Conservation (phyloP, 2,888 invertebrate genomes). For the Tetanocera ferruginea region DNA sequence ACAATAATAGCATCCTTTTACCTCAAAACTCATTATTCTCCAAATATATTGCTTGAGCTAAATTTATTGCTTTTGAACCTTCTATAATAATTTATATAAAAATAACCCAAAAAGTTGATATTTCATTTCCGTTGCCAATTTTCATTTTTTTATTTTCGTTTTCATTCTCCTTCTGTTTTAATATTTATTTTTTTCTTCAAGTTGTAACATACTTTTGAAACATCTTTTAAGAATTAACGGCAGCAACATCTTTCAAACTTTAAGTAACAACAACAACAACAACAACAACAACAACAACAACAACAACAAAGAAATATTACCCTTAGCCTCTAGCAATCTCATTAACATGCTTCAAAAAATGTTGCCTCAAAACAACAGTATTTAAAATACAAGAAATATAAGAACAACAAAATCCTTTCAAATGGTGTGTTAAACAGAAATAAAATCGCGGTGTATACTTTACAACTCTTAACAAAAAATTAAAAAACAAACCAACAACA, state of each 20-base stretch:
- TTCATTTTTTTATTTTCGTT: too few species aligned
- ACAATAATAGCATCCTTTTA: too few species aligned
- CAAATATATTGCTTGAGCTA: too few species aligned
- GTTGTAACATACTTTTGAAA: not conserved
- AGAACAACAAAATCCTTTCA: constrained; percentile 33
- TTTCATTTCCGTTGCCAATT: too few species aligned
- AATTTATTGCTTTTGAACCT: too few species aligned
- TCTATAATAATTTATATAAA: too few species aligned
- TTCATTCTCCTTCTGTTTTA: constrained; percentile 17
- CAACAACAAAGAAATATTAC: too few species aligned
- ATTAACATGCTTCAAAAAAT: not conserved
- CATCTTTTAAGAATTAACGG: too few species aligned
- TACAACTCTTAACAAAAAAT: constrained; percentile 21
- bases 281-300: too few species aligned
- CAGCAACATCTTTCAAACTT: not conserved
- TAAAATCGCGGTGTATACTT: not conserved
- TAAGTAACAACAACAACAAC: not conserved
- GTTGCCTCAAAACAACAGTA: not conserved
- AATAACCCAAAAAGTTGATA: too few species aligned
- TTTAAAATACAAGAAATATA: not conserved
- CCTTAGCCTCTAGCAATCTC: too few species aligned
- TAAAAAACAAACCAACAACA: constrained; percentile 30
- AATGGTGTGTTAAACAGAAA: constrained; percentile 42
- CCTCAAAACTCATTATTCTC: too few species aligned
- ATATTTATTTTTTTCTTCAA: constrained; percentile 3